Evolutionary conservation across 2,113 vertebrate species (phyloP).

Genomic region (Rafetus swinhoei): DNA sequence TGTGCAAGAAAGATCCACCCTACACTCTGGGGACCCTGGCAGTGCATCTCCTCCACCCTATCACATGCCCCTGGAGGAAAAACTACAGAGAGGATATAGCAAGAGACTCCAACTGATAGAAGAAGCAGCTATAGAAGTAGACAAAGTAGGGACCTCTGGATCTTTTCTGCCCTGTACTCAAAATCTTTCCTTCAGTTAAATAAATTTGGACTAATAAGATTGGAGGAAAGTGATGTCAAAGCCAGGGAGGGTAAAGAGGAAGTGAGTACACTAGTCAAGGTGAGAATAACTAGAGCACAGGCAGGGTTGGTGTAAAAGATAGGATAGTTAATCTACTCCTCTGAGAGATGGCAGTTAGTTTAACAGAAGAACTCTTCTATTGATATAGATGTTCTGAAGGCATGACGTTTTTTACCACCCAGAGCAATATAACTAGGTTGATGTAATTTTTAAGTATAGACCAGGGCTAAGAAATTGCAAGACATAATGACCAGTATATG

Average conservation of each 20-base stretch:
- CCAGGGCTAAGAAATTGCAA: background rate
- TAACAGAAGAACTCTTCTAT: background rate
- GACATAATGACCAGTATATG: background rate
- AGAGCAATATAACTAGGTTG: background rate
- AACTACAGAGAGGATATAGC: background rate
- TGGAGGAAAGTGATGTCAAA: background rate
- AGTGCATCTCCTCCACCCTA: background rate
- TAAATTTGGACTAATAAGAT: background rate
- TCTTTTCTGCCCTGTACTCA: background rate
- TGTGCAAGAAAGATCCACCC: background rate
- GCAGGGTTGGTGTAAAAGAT: too few relatives aligned
- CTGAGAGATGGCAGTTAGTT: background rate
- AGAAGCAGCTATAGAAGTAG: background rate
- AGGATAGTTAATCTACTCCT: background rate
- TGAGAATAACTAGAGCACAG: background rate
- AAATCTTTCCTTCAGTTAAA: background rate
- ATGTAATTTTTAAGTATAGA: background rate
- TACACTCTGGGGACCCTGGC: background rate
- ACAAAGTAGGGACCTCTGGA: background rate
- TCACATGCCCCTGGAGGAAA: background rate
- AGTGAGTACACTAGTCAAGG: background rate
- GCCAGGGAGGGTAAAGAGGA: background rate
- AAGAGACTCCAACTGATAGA: background rate
- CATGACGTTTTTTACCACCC: background rate
- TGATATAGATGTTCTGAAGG: background rate